phyloP scores from a whole-genome alignment of 2,797 vertebrate genomes.

The Pogoniulus pusillus region DNA sequence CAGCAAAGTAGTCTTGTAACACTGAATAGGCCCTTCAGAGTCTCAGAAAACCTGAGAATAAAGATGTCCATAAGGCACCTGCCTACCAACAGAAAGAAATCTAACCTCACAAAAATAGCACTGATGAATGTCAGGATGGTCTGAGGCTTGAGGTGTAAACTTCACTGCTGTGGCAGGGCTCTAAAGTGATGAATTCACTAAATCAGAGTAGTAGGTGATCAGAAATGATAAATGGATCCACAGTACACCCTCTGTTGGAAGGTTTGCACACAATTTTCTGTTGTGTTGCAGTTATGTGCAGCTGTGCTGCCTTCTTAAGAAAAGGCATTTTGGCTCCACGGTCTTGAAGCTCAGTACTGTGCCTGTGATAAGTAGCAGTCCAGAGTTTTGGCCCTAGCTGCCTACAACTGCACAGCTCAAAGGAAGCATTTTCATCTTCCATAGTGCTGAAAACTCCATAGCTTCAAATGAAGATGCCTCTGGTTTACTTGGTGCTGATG shows the following conservation, averaged over 20 bases:
- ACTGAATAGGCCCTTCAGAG: not conserved
- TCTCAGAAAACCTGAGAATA: not conserved
- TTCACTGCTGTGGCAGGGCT: not conserved
- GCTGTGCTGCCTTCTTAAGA: not conserved
- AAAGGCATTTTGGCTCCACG: not conserved
- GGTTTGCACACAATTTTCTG: not conserved
- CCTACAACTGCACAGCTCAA: not conserved
- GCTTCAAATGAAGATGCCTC: not conserved
- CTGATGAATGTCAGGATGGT: not conserved
- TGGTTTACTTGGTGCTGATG: not conserved
- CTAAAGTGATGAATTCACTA: not conserved
- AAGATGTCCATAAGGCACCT: accelerated
- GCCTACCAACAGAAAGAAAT: not conserved
- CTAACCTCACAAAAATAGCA: not conserved
- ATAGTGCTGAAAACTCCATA: not conserved
- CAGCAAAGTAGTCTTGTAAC: not conserved
- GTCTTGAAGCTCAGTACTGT: not conserved
- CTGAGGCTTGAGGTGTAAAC: not conserved
- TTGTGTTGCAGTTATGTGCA: accelerated
- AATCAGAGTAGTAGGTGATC: not conserved
- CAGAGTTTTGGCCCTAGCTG: not conserved
- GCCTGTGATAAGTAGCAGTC: not conserved
- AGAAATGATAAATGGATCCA: not conserved
- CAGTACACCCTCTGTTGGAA: not conserved
- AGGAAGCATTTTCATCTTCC: not conserved